A percentile compares a stretch with the other conserved stretches of the same genome.
phyloP scores from a whole-genome alignment of 1,140 invertebrate genomes.

The Galleria mellonella region DNA sequence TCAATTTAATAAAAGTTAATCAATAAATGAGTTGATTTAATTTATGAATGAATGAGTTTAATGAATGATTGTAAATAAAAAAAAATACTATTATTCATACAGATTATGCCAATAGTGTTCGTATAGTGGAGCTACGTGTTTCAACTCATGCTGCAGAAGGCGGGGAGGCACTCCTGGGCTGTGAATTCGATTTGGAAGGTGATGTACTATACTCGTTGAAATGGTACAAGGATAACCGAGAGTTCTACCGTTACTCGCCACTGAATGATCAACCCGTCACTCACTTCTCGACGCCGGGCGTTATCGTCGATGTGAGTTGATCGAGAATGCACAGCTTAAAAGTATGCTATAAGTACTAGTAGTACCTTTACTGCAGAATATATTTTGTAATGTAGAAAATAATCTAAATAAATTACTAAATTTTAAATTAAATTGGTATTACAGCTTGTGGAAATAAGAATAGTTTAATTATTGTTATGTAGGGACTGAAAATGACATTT shows the following conservation, averaged over 20 bases:
- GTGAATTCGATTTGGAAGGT: constrained; percentile 76
- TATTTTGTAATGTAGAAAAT: no score
- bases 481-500: no score
- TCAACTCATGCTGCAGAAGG: constrained; percentile 76
- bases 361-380: no score
- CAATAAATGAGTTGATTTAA: no score
- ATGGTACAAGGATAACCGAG: constrained; percentile 85
- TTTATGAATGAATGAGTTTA: no score
- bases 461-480: no score
- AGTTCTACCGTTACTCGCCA: constrained; percentile 79
- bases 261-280: constrained; percentile 73
- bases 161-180: constrained; percentile 72
- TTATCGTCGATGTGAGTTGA: constrained; percentile 78
- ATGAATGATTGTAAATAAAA: no score
- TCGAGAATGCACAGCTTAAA: constrained; percentile 5
- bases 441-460: no score
- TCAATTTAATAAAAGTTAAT: no score
- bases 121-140: constrained; percentile 58
- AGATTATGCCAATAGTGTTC: constrained; percentile 29
- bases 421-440: no score
- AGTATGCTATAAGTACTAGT: no score
- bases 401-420: no score
- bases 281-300: constrained; percentile 75
- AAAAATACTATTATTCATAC: constrained; percentile 5
- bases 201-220: constrained; percentile 85